phyloP scores from a whole-genome alignment of 2,113 vertebrate genomes.

The Spheniscus mendiculus region DNA sequence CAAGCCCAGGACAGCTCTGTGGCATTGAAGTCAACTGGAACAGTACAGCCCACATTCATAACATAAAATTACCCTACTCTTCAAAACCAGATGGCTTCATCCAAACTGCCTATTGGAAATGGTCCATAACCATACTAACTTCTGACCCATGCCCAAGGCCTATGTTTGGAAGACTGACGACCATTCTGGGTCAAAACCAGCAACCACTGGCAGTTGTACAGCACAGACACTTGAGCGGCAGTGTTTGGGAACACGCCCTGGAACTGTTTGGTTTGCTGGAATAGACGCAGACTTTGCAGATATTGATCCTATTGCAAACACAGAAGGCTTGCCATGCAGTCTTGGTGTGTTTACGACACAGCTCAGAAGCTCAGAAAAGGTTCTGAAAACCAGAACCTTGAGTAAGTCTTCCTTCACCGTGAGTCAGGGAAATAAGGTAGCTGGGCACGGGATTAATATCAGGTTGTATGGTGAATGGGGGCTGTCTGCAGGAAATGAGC shows the following conservation, averaged over 20 bases:
- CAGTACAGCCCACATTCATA: background rate
- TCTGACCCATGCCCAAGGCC: background rate
- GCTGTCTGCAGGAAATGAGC: background rate
- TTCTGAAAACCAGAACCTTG: background rate
- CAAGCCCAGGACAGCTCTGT: background rate
- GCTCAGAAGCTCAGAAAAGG: background rate
- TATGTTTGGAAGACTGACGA: background rate
- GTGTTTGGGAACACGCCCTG: background rate
- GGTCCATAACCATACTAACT: background rate
- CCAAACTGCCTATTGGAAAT: background rate
- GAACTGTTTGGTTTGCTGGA: background rate
- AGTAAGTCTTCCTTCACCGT: background rate
- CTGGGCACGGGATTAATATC: background rate
- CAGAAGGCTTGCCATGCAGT: background rate
- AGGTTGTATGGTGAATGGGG: background rate
- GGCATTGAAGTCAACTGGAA: background rate
- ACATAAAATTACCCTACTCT: background rate
- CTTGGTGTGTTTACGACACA: background rate
- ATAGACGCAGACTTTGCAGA: background rate
- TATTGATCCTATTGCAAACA: background rate
- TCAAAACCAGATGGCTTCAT: background rate
- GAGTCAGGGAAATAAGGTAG: background rate
- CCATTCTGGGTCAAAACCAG: background rate
- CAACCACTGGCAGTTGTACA: background rate
- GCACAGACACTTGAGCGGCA: background rate